These are phyloP conservation scores for Melanerpes aurifrons DNA, from an alignment of 2,113 vertebrate species.

Conservation along the genomic window DNA sequence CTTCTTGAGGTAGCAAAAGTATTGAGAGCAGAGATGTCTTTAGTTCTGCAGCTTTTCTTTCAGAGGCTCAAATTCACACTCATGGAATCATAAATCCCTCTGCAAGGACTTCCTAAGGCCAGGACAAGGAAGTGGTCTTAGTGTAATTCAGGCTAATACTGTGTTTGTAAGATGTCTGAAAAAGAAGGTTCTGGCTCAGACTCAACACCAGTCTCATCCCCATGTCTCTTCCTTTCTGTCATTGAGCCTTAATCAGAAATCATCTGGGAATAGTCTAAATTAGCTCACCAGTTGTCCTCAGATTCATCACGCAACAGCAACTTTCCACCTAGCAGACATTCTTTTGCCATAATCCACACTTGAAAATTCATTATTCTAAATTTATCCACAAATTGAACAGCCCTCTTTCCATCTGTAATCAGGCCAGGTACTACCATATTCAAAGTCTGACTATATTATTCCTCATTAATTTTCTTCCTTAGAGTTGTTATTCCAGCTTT, in stretches of 20 bases:
- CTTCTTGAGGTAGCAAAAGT: not conserved
- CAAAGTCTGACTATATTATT: constrained; percentile 2
- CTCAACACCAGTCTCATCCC: not conserved
- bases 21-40: not conserved
- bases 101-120: not conserved
- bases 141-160: not conserved
- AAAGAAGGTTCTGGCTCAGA: not conserved
- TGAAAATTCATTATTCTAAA: constrained; percentile 51
- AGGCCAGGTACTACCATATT: constrained; percentile 19
- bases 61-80: not conserved
- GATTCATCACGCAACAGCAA: not conserved
- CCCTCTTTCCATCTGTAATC: constrained; percentile 18
- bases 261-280: constrained; percentile 8
- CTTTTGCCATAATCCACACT: not conserved
- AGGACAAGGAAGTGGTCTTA: not conserved
- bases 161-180: not conserved
- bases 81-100: not conserved
- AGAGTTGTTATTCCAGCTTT: not conserved
- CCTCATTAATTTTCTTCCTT: constrained; percentile 18
- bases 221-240: not conserved
- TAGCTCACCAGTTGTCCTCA: not conserved
- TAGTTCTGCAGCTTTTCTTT: not conserved
- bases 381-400: constrained; percentile 25
- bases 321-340: constrained; percentile 57
- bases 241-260: not conserved